Base-by-base conservation (phyloP, 1,140 invertebrate species). In the Microplitis mediator region DNA sequence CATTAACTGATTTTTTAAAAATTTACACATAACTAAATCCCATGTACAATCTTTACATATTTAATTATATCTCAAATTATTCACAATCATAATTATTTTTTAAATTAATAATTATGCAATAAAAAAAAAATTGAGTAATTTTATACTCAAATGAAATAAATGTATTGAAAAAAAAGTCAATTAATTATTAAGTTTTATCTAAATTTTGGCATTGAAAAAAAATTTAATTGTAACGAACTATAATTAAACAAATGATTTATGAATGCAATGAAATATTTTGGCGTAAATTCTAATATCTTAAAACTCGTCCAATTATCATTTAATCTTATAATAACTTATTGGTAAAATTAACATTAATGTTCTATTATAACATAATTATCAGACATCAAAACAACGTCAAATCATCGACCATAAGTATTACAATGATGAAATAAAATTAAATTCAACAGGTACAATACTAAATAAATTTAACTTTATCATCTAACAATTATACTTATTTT, bases 11-110 rank as follows among this genome's bases (percentile, higher is more conserved):
- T 32, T 8, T 50, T n/a, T 50, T 9, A 63, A 32, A 65, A 65
- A 65, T 51, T 51, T 65, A 51, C 39, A 65, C 31, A 51, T 51
- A 65, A 23, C 23, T 51, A 31, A 52, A 23, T 36, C 5, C 39
- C 63, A 65, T 65, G 36, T 65, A 65, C 63, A 65, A 65, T 65
- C 39, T 65, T 51, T 65, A 65, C 63, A 65, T 34, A 60, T 23
- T 31, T 34, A 5, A 32, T 11, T 13, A 31, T 5, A 32, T 60
- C 14, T 60, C 14, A 60, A 31, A 31, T 60, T 60, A 60, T 60
- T 60, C 58, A 60, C 58, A 60, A 6, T 60, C 6, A 31, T 23
- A 60, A 34, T 11, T 60, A 60, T 31, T 23, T 31, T 32, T 1
- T 31, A 31, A 45, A 45, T 45, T 45, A 9, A 45, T 45, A 45